Evolutionary conservation across 2,888 invertebrate species (phyloP).

Genomic region (Entomobrya proxima): DNA sequence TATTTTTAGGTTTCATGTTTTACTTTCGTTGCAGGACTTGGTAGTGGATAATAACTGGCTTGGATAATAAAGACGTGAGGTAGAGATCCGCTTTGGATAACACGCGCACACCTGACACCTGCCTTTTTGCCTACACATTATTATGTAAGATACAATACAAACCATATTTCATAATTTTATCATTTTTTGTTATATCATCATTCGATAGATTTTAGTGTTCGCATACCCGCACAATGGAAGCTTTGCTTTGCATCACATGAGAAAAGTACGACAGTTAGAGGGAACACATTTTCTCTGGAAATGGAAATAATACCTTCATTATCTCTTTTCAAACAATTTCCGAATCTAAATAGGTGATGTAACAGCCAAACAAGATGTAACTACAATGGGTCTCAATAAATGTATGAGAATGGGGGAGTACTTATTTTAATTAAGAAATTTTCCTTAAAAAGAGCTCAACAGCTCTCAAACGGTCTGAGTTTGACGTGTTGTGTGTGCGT

Average conservation of each 20-base stretch:
- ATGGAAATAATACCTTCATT: constrained; percentile 27
- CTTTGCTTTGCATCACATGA: not conserved
- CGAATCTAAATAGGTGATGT: not conserved
- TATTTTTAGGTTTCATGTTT: constrained; percentile 50
- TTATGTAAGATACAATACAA: not conserved
- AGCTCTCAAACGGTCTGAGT: not conserved
- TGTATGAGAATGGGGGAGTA: not conserved
- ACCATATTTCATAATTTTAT: constrained; percentile 31
- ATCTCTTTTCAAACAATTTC: not conserved
- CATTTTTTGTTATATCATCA: not conserved
- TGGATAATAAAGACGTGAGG: constrained; percentile 54
- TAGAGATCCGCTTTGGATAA: constrained; percentile 64
- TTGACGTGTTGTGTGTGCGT: not conserved
- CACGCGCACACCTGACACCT: constrained; percentile 68
- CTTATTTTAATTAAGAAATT: constrained; percentile 66
- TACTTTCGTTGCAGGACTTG: constrained; percentile 25
- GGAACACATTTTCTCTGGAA: constrained; percentile 24
- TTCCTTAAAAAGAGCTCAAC: constrained; percentile 39
- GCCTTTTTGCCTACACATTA: constrained; percentile 37
- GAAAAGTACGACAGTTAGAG: not conserved
- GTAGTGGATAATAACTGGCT: constrained; percentile 58
- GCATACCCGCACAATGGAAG: not conserved
- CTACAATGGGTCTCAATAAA: not conserved
- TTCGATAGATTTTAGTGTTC: constrained; percentile 14
- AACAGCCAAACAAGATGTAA: not conserved